Base-by-base conservation (phyloP, 2,113 vertebrate genomes). In the Trichechus manatus region DNA sequence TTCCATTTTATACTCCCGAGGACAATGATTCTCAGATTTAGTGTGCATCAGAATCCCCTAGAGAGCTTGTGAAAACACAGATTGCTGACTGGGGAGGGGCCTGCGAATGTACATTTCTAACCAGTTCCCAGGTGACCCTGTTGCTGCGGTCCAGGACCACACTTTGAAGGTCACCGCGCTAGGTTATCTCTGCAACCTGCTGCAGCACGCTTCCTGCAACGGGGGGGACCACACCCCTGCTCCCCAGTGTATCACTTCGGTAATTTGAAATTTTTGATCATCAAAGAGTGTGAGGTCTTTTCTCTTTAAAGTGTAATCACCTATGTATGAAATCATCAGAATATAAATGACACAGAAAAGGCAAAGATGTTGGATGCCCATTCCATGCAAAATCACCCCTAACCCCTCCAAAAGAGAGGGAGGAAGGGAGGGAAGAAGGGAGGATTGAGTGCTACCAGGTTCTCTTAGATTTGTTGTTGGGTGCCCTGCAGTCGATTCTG, bases 301-400 rank as follows among this genome's bases (percentile, higher is more conserved):
- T 93, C 81, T 95, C 94, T 83, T 94, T 96, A 93, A 92, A 92
- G 96, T 89, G 94, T 95, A 88, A 95, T 94, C 93, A 82, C 91
- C 97, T 95, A 92, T 75, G 79, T 44, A 75, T 50, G 91, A 94
- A 88, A 86, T 81, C 88, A 82, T 95, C 96, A 94, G 95, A 97
- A 95, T 83, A 96, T 77, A 94, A 96, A 94, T 74, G 85, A 95
- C 17, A 79, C 91, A 94, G 94, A 96, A 91, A 93, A 92, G 89
- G 91, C 91, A 96, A 85, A 95, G 96, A 70, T 39, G 1, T n/a
- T 17, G 14, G 93, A 75, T 56, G 78, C 79, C 66, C 61, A 31
- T 13, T 81, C 63, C 74, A 13, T 39, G 78, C 79, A 66, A 72
- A 81, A 87, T 84, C 90, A 27, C 36, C 64, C 42, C 80, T 81